Percentiles rank a stretch among this genome's conserved stretches.
phyloP scores from a whole-genome alignment of 1,140 invertebrate genomes.

The Eueides isabella region DNA sequence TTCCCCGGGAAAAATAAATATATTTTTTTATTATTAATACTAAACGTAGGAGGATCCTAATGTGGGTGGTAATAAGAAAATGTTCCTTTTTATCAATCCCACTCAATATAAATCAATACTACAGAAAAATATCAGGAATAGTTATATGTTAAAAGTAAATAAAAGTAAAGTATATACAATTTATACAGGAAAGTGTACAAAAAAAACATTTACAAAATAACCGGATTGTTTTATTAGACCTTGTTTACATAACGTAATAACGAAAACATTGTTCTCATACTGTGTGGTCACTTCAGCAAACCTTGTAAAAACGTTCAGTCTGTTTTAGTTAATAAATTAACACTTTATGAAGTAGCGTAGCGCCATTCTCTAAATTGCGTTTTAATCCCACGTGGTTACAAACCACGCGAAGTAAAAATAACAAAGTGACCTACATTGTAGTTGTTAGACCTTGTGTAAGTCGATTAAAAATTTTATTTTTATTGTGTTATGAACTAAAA shows the following conservation, averaged over 20 bases:
- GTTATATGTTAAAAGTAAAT: no score
- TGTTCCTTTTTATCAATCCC: neutral
- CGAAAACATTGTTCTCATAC: neutral
- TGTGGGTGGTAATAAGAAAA: neutral
- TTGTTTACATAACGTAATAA: conserved; percentile 4
- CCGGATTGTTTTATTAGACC: neutral
- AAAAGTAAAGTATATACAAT: no score
- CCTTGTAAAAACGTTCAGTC: neutral
- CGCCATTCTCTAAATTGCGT: conserved; percentile 30
- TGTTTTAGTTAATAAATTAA: conserved; percentile 26
- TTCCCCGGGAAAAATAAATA: no score
- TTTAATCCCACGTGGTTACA: conserved; percentile 24
- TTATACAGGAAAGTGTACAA: neutral
- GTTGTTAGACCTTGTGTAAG: neutral
- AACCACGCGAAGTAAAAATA: conserved; percentile 32
- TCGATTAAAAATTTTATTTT: conserved; percentile 25
- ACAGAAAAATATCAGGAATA: neutral
- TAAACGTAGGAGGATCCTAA: neutral
- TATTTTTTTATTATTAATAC: neutral
- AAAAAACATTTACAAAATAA: neutral
- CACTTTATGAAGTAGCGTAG: conserved; percentile 18
- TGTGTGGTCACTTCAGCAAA: neutral
- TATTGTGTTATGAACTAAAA: conserved; percentile 1
- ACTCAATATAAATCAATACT: neutral
- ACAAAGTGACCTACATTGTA: conserved; percentile 17